phyloP scores from a whole-genome alignment of 2,888 invertebrate genomes.

The Amiota mariae region DNA sequence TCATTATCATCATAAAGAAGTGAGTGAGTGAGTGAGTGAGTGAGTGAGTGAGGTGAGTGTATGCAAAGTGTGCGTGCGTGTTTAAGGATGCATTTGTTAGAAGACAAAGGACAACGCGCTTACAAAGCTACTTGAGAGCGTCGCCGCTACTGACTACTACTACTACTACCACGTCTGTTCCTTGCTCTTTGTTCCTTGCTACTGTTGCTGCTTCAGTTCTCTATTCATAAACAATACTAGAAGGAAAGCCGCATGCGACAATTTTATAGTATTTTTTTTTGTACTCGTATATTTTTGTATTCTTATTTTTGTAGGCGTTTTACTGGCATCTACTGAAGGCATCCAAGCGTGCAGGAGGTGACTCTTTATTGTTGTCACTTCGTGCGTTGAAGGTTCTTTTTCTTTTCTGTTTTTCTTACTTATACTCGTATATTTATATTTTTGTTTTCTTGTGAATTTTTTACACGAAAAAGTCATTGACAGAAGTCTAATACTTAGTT shows the following conservation, averaged over 20 bases:
- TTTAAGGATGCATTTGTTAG: slow-evolving; percentile 64
- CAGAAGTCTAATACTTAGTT: slow-evolving; percentile 50
- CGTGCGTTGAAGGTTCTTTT: neutral
- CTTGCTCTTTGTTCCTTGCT: neutral
- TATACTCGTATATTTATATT: slow-evolving; percentile 40
- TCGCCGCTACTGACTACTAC: neutral
- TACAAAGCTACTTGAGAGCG: slow-evolving; percentile 5
- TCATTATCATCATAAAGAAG: neutral
- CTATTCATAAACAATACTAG: neutral
- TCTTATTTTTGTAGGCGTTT: no score
- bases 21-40: slow-evolving; percentile 43
- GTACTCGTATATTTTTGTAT: no score
- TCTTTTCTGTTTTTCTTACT: neutral
- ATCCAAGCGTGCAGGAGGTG: no score
- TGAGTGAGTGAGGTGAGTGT: slow-evolving; percentile 53
- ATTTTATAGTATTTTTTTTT: slow-evolving; percentile 4
- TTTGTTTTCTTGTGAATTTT: slow-evolving; percentile 60
- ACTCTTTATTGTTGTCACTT: slow-evolving; percentile 6
- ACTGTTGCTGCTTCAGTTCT: neutral
- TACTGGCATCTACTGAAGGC: no score
- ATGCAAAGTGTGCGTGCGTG: slow-evolving; percentile 67
- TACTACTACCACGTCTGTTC: neutral
- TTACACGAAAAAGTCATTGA: slow-evolving; percentile 67
- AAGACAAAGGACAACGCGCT: slow-evolving; percentile 12
- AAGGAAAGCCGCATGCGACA: neutral